A percentile compares a stretch with the other conserved stretches of the same genome.
Conservation (phyloP, 2,797 vertebrate genomes). For the Amniataba percoides region DNA sequence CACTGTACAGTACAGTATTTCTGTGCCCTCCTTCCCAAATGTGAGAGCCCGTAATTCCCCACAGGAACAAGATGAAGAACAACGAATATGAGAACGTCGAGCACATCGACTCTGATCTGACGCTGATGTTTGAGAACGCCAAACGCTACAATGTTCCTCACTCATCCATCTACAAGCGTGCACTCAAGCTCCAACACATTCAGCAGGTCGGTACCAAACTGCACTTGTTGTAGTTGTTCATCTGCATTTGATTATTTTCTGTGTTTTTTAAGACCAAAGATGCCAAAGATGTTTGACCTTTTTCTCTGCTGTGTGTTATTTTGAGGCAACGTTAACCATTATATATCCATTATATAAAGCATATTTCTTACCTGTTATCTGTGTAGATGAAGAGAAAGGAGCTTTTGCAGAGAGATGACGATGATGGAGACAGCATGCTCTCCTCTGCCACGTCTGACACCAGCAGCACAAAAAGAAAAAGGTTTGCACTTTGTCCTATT, state of each 20-base stretch:
- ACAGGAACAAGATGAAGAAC: slow-evolving; percentile 96
- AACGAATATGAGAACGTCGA: slow-evolving; percentile 96
- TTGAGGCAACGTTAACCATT: background rate
- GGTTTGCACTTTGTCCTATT: slow-evolving; percentile 78
- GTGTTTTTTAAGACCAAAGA: background rate
- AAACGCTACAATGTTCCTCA: slow-evolving; percentile 97
- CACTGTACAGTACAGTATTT: slow-evolving; percentile 71
- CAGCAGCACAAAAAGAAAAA: slow-evolving; percentile 96
- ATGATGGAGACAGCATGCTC: slow-evolving; percentile 97
- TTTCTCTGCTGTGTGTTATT: background rate
- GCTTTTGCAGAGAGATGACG: slow-evolving; percentile 93
- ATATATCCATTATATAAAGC: no score
- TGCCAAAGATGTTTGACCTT: background rate
- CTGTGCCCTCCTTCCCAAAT: slow-evolving; percentile 74
- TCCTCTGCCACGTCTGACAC: slow-evolving; percentile 96
- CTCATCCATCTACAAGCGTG: slow-evolving; percentile 97
- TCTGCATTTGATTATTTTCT: background rate
- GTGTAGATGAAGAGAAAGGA: slow-evolving; percentile 95
- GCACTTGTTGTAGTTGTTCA: background rate
- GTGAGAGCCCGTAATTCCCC: slow-evolving; percentile 71
- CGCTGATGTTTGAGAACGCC: slow-evolving; percentile 97
- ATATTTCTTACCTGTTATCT: slow-evolving; percentile 27
- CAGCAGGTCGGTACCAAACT: slow-evolving; percentile 89
- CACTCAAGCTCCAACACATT: slow-evolving; percentile 95
- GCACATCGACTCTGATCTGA: slow-evolving; percentile 94